A percentile compares a stretch with the other conserved stretches of the same genome.
These are phyloP conservation scores for Molorchus minor DNA, from an alignment of 2,888 invertebrate species.

Conservation along the genomic window DNA sequence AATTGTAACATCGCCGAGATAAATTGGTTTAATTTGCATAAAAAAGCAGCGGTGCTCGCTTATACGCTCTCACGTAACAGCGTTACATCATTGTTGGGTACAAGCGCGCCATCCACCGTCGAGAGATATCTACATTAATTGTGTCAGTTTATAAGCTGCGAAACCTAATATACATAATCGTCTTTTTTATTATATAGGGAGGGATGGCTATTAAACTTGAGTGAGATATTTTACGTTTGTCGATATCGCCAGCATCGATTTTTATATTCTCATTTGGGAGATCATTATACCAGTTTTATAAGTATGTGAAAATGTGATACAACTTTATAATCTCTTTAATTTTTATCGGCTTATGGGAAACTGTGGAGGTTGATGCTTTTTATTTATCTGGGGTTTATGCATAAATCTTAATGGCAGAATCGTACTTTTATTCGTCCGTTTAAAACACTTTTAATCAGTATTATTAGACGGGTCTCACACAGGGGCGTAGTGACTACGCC, in stretches of 20 bases:
- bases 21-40: slow-evolving; percentile 55
- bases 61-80: slow-evolving; percentile 50
- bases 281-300: no score
- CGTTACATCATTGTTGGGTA: slow-evolving; percentile 47
- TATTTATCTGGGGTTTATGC: no score
- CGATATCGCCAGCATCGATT: not conserved
- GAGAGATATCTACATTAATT: slow-evolving; percentile 56
- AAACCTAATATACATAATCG: slow-evolving; percentile 56
- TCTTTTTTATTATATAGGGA: slow-evolving; percentile 44
- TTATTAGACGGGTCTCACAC: no score
- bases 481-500: no score
- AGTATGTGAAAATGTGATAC: no score
- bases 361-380: no score
- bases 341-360: no score
- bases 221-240: not conserved
- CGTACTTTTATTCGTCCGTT: no score
- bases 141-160: slow-evolving; percentile 58
- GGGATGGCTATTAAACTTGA: slow-evolving; percentile 3
- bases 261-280: no score
- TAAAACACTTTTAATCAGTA: no score
- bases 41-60: slow-evolving; percentile 49
- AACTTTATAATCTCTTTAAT: no score
- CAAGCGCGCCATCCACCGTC: slow-evolving; percentile 28
- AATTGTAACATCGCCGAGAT: slow-evolving; percentile 51
- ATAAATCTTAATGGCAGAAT: no score